Base-by-base conservation (phyloP, 1,140 invertebrate species). In the Schmidtea mediterranea region DNA sequence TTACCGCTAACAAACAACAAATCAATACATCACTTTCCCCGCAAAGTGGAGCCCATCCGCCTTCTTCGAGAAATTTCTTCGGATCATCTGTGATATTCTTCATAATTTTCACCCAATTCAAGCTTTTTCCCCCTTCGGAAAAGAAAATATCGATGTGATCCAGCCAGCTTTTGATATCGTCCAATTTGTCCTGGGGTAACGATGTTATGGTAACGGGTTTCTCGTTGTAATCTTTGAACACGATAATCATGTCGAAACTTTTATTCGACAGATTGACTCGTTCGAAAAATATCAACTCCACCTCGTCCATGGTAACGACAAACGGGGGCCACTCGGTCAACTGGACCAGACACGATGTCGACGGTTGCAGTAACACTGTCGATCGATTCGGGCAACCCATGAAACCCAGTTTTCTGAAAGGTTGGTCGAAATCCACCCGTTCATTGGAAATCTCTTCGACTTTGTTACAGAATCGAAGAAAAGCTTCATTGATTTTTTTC, bases 41-140 rank as follows among this genome's bases (percentile, higher is more conserved):
- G 63, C 90, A 83, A 43, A 98, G 71, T 72, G 97, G 98, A 36
- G 78, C 81, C 92, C 92, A 98, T 6, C 92, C 92, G 40, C 90
- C 90, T 57, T 77, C 81, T 36, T 94, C 84, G 65, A 98, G 97
- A 72, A 98, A 98, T 1, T 81, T 84, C 61, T 92, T 84, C 0
- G 87, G 86, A 69, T 98, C 89, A 63, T 97, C 89, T 0, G 78
- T 82, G 55, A 98, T 97, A 0, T 89, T 97, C 67, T 97, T 97
- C 90, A 98, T 97, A 56, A 98, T 92, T 66, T 97, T 97, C 0
- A 79, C 75, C 92, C 92, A 98, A 68, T 98, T 97, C 49, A 98
- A 72, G 21, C 83, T 90, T 61, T 97, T 89, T 43, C 94, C 80
- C 57, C 92, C 92, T 67, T 98, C 90, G 0, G 86, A 84, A 61